A percentile compares a stretch with the other conserved stretches of the same genome.
phyloP scores from a whole-genome alignment of 2,797 vertebrate genomes.

The Tolypeutes matacus region DNA sequence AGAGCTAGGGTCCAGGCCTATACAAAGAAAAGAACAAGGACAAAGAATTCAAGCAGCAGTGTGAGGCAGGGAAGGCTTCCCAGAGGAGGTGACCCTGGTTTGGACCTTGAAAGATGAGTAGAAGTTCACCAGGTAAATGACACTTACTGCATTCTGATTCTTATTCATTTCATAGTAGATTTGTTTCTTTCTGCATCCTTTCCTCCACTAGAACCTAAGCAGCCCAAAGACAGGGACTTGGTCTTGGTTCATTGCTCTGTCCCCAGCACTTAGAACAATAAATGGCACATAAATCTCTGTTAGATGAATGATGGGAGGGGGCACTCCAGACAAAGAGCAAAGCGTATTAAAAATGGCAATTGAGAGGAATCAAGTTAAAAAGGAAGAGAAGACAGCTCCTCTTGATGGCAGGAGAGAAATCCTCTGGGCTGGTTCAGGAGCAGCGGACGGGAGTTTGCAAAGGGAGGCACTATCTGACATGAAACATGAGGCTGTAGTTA shows the following conservation, averaged over 20 bases:
- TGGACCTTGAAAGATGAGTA: neutral
- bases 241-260: neutral
- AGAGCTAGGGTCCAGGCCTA: neutral
- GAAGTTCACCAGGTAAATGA: neutral
- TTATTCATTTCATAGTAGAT: neutral
- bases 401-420: neutral
- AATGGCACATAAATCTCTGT: fast-evolving
- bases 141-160: neutral
- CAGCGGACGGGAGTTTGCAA: neutral
- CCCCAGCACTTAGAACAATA: neutral
- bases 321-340: neutral
- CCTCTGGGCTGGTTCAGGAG: neutral
- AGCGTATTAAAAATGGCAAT: neutral
- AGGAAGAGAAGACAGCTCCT: neutral
- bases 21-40: neutral
- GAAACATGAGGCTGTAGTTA: neutral
- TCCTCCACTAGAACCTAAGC: neutral
- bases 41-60: neutral
- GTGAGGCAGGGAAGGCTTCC: neutral
- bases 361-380: neutral
- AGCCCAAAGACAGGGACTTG: too few relatives aligned
- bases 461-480: neutral
- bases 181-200: neutral
- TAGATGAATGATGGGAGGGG: neutral
- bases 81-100: neutral